Evolutionary conservation across 2,888 invertebrate species (phyloP), one percentile per base, ranked within the genome.

Genomic region (Conistra vaccinii): DNA sequence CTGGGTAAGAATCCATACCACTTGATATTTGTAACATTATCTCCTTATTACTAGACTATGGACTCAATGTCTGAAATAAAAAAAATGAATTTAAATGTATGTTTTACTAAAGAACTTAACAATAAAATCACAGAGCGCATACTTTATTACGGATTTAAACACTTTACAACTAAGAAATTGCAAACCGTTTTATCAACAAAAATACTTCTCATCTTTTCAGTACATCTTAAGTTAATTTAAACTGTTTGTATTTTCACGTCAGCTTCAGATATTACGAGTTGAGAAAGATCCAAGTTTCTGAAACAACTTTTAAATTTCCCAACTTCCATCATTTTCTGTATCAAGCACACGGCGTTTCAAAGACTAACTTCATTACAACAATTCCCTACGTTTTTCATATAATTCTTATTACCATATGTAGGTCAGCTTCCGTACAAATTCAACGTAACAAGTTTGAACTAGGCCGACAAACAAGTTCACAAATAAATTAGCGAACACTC

Each of bases 401-500:
- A 42, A 73, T 53, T 58, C 26, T 73, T 73, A 75, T 67, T 73
- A 55, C 48, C 61, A n/a, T 55, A 75, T 65, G 39, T 72, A 61
- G 85, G 79, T 60, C 85, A 82, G 72, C 51, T n/a, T 60, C 20
- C 26, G 45, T 29, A 62, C 39, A 23, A 72, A 71, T 70, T 68
- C 48, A 51, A 65, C 65, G 75, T 76, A 73, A 72, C 71, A 75
- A 83, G 58, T 85, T 73, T 60, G 51, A 83, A 85, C 70, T 75
- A 80, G 76, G 74, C 55, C 83, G 51, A 48, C 80, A 51, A 77
- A 83, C 73, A 77, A 81, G 68, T 76, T 72, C 65, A 76, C 74
- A 80, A 78, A 81, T 77, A 85, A 87, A 88, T 88, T 79, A 85
- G 73, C 69, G 51, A 76, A 77, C 78, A 83, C 75, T 70, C 68